A percentile compares a stretch with the other conserved stretches of the same genome.
phyloP scores from a whole-genome alignment of 2,797 vertebrate genomes.

The Aphelocoma californica region DNA sequence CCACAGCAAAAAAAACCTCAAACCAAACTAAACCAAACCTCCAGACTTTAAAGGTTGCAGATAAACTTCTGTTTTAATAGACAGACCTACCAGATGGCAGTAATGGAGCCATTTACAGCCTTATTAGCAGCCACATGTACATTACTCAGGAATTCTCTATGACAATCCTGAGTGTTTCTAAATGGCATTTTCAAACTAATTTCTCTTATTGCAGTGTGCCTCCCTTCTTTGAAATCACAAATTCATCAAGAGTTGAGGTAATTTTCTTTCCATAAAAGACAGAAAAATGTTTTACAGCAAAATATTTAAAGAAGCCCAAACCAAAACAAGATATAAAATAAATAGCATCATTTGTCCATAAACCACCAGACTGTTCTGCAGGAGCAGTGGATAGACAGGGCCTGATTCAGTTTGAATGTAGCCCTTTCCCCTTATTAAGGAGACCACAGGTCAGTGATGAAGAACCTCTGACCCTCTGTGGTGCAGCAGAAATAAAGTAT shows the following conservation, averaged over 20 bases:
- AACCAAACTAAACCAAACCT: not conserved
- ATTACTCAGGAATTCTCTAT: not conserved
- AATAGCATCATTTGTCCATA: not conserved
- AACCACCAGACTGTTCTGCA: not conserved
- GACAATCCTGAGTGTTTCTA: not conserved
- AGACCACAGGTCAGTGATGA: not conserved
- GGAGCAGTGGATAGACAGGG: not conserved
- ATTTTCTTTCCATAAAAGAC: not conserved
- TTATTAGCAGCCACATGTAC: not conserved
- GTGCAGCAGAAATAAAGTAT: not conserved
- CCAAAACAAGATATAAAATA: not conserved
- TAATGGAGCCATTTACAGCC: conserved; percentile 2
- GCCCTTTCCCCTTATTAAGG: not conserved
- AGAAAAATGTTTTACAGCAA: not conserved
- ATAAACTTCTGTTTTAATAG: not conserved
- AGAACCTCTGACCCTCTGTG: not conserved
- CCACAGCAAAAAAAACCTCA: not conserved
- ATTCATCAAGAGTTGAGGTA: not conserved
- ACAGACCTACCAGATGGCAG: not conserved
- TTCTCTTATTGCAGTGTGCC: not conserved
- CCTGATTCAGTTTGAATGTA: not conserved
- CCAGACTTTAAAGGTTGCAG: not conserved
- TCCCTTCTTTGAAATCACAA: not conserved
- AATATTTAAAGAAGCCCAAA: not conserved
- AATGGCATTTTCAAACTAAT: not conserved